These are phyloP conservation scores for Leucoraja erinaceus DNA, from an alignment of 2,113 vertebrate genomes.

Conservation along the genomic window DNA sequence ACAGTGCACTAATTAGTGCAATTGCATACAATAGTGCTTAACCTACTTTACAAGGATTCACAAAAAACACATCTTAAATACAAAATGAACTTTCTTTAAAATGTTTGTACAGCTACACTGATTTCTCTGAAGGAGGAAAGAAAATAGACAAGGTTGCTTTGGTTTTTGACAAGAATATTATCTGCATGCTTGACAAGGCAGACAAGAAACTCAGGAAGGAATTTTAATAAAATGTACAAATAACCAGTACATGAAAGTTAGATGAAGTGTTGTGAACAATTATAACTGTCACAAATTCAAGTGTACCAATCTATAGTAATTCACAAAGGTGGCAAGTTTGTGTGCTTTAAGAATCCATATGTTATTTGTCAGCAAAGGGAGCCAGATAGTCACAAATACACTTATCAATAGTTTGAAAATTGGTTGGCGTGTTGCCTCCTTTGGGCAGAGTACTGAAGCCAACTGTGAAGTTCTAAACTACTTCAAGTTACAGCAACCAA, in stretches of 20 bases:
- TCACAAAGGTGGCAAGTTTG: neutral
- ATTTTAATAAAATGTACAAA: slow-evolving; percentile 2
- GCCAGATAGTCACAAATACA: neutral
- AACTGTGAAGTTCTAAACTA: neutral
- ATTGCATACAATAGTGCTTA: neutral
- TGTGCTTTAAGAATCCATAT: neutral
- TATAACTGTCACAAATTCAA: neutral
- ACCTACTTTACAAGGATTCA: neutral
- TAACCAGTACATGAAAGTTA: neutral
- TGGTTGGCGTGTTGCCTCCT: neutral
- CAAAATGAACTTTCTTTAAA: neutral
- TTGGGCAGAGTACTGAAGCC: neutral
- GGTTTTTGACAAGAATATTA: neutral
- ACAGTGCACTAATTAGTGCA: too few species aligned
- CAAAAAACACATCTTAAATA: neutral
- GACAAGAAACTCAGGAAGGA: neutral
- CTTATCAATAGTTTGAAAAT: neutral
- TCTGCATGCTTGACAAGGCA: neutral
- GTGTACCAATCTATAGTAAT: neutral
- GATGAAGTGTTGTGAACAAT: neutral
- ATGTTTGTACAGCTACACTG: neutral
- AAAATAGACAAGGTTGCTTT: neutral
- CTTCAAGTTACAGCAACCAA: slow-evolving; percentile 1
- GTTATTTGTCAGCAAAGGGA: neutral
- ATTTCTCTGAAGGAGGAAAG: neutral